Conservation (phyloP, 1,140 invertebrate genomes). For the Drosophila pachea region DNA sequence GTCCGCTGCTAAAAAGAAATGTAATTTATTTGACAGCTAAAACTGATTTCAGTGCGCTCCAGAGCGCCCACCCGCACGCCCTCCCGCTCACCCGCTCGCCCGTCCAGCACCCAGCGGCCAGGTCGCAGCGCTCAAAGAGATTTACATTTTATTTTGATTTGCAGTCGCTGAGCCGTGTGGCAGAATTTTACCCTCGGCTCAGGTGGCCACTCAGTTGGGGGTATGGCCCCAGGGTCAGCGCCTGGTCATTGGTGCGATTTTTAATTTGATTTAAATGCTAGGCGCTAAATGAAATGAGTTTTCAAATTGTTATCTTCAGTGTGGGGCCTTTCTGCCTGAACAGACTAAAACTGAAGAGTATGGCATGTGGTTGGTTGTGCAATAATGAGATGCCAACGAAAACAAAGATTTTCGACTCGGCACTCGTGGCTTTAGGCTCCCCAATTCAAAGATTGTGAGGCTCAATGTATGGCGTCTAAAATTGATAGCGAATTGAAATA, state of each 20-base stretch:
- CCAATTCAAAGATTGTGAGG: too few relatives aligned
- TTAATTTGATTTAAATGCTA: conserved; percentile 64
- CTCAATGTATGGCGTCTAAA: too few relatives aligned
- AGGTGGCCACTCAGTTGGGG: conserved; percentile 30
- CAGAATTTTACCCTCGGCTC: conserved; percentile 46
- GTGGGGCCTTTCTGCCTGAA: background rate
- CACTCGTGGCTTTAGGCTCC: too few relatives aligned
- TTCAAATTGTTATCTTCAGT: conserved; percentile 14
- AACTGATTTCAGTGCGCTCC: conserved; percentile 54
- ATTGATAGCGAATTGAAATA: too few relatives aligned
- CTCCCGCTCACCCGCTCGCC: too few relatives aligned
- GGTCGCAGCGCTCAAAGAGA: conserved; percentile 51
- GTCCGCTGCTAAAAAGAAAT: conserved; percentile 16
- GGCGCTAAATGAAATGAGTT: conserved; percentile 65
- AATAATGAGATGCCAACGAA: too few relatives aligned
- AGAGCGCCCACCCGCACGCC: background rate
- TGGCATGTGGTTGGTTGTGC: too few relatives aligned
- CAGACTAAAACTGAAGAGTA: background rate
- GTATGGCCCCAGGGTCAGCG: conserved; percentile 56
- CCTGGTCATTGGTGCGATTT: conserved; percentile 68
- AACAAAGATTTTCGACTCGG: too few relatives aligned
- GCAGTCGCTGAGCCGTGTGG: conserved; percentile 62
- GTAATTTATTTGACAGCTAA: conserved; percentile 69
- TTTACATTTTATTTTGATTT: conserved; percentile 72
- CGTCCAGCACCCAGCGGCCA: too few relatives aligned